These are phyloP conservation scores for Galeruca laticollis DNA, from an alignment of 2,888 invertebrate species.

Conservation along the genomic window DNA sequence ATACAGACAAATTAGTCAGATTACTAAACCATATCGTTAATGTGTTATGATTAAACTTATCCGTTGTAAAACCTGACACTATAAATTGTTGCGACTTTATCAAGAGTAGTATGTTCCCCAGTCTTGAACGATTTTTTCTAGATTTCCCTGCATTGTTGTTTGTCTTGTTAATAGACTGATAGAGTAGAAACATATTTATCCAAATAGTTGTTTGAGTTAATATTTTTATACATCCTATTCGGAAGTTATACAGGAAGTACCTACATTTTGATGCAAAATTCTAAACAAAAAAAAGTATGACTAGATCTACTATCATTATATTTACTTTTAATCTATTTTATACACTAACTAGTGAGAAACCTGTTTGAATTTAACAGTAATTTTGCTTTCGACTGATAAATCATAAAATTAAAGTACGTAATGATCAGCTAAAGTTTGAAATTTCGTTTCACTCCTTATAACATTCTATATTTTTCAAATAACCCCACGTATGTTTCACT, in stretches of 20 bases:
- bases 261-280: slow-evolving; percentile 17
- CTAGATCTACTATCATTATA: background rate
- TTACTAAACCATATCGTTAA: too few relatives aligned
- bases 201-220: slow-evolving; percentile 43
- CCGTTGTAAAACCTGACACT: background rate
- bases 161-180: slow-evolving; percentile 45
- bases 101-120: slow-evolving; percentile 18
- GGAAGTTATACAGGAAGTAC: slow-evolving; percentile 23
- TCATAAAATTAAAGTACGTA: too few relatives aligned
- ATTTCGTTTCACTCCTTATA: too few relatives aligned
- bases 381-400: too few relatives aligned
- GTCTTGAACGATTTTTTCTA: slow-evolving; percentile 18
- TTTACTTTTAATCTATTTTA: too few relatives aligned
- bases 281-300: background rate
- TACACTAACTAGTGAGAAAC: too few relatives aligned
- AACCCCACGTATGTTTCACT: too few relatives aligned
- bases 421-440: too few relatives aligned
- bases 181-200: slow-evolving; percentile 38
- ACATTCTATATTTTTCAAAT: too few relatives aligned
- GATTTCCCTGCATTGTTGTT: slow-evolving; percentile 30
- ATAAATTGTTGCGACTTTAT: slow-evolving; percentile 9
- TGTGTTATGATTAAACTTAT: background rate
- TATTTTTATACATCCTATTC: slow-evolving; percentile 40
- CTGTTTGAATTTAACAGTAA: too few relatives aligned
- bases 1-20: too few relatives aligned